phyloP scores from a whole-genome alignment of 2,888 invertebrate species.

The Mythimna lalbum region DNA sequence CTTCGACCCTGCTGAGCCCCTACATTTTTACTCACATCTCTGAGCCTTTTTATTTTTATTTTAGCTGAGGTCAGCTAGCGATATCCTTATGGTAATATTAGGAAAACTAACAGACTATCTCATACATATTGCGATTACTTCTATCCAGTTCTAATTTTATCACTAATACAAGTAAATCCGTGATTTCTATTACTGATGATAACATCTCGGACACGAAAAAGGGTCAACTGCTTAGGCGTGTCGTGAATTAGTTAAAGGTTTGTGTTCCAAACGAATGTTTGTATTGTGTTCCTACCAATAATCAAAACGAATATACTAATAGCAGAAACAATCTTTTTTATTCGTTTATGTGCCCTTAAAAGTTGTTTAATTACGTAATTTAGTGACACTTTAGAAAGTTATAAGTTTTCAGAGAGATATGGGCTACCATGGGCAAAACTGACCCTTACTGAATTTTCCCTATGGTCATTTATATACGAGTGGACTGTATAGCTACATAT shows the following conservation, averaged over 20 bases:
- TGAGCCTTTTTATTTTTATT: too few species aligned
- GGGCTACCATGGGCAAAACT: too few species aligned
- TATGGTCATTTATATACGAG: too few species aligned
- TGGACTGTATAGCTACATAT: too few species aligned
- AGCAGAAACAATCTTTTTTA: not conserved
- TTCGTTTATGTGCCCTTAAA: not conserved
- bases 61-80: too few species aligned
- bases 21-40: too few species aligned
- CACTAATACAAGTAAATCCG: constrained; percentile 24
- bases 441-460: too few species aligned
- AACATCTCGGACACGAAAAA: constrained; percentile 39
- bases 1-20: too few species aligned
- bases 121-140: constrained; percentile 26
- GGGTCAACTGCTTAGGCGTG: constrained; percentile 55
- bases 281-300: constrained; percentile 47
- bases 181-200: constrained; percentile 43
- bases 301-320: not conserved
- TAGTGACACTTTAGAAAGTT: not conserved
- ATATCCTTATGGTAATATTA: not conserved
- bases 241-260: constrained; percentile 62
- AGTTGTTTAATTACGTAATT: too few species aligned
- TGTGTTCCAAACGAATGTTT: constrained; percentile 59
- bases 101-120: not conserved
- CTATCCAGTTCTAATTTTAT: constrained; percentile 22
- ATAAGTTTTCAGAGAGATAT: too few species aligned